phyloP scores from a whole-genome alignment of 1,140 invertebrate species.

The Sitophilus oryzae region DNA sequence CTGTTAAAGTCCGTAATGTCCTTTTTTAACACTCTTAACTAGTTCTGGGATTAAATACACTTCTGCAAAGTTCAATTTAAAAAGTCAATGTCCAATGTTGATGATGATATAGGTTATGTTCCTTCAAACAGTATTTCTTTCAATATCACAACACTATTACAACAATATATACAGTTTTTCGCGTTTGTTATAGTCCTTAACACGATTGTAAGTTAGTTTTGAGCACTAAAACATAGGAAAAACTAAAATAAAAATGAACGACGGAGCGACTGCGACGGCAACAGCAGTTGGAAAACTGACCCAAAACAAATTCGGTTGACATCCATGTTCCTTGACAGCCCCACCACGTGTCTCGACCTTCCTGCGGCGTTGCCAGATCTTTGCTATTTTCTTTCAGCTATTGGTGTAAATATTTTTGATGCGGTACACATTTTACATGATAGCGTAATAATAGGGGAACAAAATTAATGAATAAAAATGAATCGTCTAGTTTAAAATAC shows the following conservation, averaged over 20 bases:
- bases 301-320: slow-evolving; percentile 22
- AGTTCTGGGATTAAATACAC: neutral
- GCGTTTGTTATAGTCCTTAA: neutral
- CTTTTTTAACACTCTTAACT: neutral
- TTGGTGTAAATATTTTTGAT: no score
- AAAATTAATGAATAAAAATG: no score
- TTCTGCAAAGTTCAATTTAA: slow-evolving; percentile 16
- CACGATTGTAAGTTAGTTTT: neutral
- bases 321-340: slow-evolving; percentile 24
- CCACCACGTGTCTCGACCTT: slow-evolving; percentile 16
- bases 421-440: no score
- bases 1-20: no score
- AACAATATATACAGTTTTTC: neutral
- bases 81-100: slow-evolving; percentile 21
- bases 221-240: slow-evolving; percentile 2
- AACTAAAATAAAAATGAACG: slow-evolving; percentile 11
- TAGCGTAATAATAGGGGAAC: no score
- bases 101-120: slow-evolving; percentile 12
- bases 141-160: slow-evolving; percentile 1
- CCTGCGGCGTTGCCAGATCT: neutral
- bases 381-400: neutral
- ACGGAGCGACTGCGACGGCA: neutral
- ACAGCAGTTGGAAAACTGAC: slow-evolving; percentile 6
- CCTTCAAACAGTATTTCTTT: slow-evolving; percentile 1
- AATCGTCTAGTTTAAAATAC: no score